Conservation (phyloP, 2,113 vertebrate species). For the Hippotragus niger region DNA sequence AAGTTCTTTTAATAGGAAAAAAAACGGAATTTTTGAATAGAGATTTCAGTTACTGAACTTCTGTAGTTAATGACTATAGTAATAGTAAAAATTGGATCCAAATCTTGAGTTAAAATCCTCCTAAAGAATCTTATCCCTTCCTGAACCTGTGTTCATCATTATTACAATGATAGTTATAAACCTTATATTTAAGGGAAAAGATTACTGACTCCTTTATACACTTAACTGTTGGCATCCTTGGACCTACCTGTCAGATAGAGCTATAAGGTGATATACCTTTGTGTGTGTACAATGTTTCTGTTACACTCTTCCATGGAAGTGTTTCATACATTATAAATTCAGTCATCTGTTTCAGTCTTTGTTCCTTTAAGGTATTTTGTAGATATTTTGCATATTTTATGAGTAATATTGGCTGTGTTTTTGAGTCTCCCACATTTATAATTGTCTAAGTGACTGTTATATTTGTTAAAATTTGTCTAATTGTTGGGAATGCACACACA, state of each 20-base stretch:
- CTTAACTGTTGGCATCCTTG: neutral
- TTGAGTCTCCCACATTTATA: neutral
- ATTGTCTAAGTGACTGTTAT: neutral
- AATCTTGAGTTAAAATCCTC: neutral
- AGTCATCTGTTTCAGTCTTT: neutral
- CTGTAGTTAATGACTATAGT: neutral
- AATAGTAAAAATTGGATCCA: neutral
- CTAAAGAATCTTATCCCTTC: neutral
- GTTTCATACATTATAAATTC: neutral
- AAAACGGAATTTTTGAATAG: neutral
- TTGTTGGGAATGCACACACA: neutral
- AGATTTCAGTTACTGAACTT: constrained; percentile 1
- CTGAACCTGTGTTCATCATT: neutral
- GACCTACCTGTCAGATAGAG: neutral
- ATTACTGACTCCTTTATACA: neutral
- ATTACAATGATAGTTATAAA: neutral
- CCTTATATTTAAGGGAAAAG: neutral
- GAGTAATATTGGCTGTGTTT: neutral
- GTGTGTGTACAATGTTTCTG: neutral
- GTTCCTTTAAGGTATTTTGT: neutral
- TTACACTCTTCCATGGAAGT: neutral
- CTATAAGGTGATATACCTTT: neutral
- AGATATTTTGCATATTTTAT: neutral
- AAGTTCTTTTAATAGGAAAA: neutral
- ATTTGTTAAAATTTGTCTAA: neutral